Base-by-base conservation (phyloP, 2,113 vertebrate genomes). In the Cercocebus atys region DNA sequence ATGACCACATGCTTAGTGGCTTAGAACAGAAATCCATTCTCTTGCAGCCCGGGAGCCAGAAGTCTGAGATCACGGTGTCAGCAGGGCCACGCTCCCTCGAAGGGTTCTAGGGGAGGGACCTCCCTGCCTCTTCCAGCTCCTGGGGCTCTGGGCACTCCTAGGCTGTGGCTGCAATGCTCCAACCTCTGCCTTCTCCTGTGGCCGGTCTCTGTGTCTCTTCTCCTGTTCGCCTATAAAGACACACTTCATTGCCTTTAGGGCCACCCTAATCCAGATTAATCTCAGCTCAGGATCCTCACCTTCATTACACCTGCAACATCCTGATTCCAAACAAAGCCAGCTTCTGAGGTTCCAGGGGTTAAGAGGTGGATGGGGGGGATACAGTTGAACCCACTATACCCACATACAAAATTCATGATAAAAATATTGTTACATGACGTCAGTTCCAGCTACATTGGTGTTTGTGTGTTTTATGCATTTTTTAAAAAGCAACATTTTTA, bases 401-500 rank as follows among this genome's bases (percentile, higher is more conserved):
- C 0, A 50, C 16, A 7, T 4, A 3, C 0, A 18, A 68, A n/a
- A 22, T 20, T 35, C 73, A 0, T 27, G 25, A 27, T 27, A 23
- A 35, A 66, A 75, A 9, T 4, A 35, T 4, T 1, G 52, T 38
- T 5, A 50, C 32, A 6, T 0, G 6, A 12, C 38, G 11, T 50
- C 75, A 4, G 61, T 8, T 38, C 61, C 5, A 1, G 64, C 32
- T 6, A 38, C 4, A 7, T 38, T 11, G 16, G 50, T 20, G 25
- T 75, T 4, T 40, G 5, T 13, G 23, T 9, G 38, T 80, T 40
- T 38, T 38, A 32, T 11, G 20, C 22, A 40, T 38, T 20, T 66
- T 73, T 25, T 1, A 23, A 55, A 40, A 73, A 66, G 30, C 22
- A 6, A n/a, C 22, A 2, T 30, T 35, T 76, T 20, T 8, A 27